A percentile compares a stretch with the other conserved stretches of the same genome.
These are phyloP conservation scores for Parus major DNA, from an alignment of 2,113 vertebrate genomes.

Conservation along the genomic window DNA sequence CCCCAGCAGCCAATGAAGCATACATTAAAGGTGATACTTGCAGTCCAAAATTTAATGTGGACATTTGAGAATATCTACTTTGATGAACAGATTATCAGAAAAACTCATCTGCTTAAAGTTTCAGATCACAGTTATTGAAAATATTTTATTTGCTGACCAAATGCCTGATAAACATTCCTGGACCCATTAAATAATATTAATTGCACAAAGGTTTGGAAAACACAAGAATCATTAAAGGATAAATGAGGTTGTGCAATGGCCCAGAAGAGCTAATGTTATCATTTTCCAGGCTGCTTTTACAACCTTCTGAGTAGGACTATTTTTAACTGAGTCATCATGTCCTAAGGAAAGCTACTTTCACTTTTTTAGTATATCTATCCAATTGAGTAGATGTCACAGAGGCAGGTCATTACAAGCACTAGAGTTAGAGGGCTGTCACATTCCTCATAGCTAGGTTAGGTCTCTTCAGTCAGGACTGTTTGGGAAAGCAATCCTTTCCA, in stretches of 20 bases:
- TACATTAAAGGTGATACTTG: constrained; percentile 69
- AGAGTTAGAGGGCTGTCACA: background rate
- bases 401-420: background rate
- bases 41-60: constrained; percentile 63
- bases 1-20: constrained; percentile 61
- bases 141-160: constrained; percentile 57
- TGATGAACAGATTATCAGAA: constrained; percentile 39
- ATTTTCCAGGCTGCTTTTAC: constrained; percentile 46
- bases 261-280: constrained; percentile 53
- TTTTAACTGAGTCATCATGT: constrained; percentile 59
- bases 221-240: constrained; percentile 60
- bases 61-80: constrained; percentile 59
- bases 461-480: background rate
- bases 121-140: constrained; percentile 57
- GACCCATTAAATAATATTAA: constrained; percentile 58
- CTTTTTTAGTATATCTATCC: background rate
- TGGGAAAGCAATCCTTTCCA: background rate
- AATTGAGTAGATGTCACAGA: background rate
- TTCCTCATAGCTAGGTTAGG: background rate
- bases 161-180: constrained; percentile 21
- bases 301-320: background rate
- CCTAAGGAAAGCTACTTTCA: constrained; percentile 21
- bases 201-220: constrained; percentile 58
- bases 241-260: constrained; percentile 46
- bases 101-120: constrained; percentile 61